Base-by-base conservation (phyloP, 1,140 invertebrate species). In the Megathymus violae region DNA sequence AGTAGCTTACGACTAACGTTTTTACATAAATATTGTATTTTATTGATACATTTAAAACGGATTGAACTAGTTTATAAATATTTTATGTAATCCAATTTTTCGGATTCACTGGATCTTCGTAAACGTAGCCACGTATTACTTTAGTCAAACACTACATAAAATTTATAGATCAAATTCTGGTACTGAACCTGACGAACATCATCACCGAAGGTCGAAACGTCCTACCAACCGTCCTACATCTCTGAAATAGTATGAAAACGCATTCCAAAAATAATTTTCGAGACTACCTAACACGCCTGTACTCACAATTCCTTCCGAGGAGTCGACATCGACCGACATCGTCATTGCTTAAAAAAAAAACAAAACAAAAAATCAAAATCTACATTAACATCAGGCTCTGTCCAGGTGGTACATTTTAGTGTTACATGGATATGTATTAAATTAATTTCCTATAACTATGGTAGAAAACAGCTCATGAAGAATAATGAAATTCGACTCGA, bases 211-310 rank as follows among this genome's bases (percentile, higher is more conserved):
- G 16, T 11, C 38, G 38, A 59, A 47, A 47, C 56, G 4, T n/a
- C n/a, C n/a, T 25, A 47, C 19, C 27, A 47, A 59, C 27, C 27
- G 19, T 47, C 56, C 10, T 47, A 47, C 22, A 38, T 59, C 56
- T 59, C 43, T 59, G 56, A 59, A 47, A 59, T n/a, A 59, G 43
- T 59, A 59, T 59, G 46, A 59, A 59, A 59, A 59, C 43, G 43
- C 56, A 59, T 59, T 59, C 56, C 56, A 59, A 59, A 59, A 59
- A 59, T 59, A 59, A 59, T 59, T 59, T 46, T 59, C 43, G 56
- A 59, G 41, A 59, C 56, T 59, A 47, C 31, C 56, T 46, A 59
- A 47, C 25, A 50, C 25, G 46, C 43, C 54, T 59, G 41, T 41
- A 36, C 54, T 13, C 22, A 14, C 54, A 59, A 59, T 59, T 47